Evolutionary conservation across 2,888 invertebrate species (phyloP).

Genomic region (Allygus modestus): DNA sequence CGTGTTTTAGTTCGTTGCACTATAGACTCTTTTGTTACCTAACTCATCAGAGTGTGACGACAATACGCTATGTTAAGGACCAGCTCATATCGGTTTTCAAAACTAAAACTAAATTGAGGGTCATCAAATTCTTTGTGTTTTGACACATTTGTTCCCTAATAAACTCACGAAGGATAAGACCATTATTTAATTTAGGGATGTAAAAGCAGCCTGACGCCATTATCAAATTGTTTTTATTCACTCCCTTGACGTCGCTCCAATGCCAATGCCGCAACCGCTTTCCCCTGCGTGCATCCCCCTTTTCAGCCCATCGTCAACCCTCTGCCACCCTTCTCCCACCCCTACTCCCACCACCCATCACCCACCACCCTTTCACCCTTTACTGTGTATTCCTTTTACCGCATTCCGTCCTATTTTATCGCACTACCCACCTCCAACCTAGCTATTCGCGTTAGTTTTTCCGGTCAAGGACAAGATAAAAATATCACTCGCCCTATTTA

Average conservation of each 20-base stretch:
- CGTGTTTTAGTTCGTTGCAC: no score
- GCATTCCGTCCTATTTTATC: neutral
- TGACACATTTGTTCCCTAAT: no score
- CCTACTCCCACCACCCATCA: neutral
- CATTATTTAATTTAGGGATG: no score
- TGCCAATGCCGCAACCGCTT: neutral
- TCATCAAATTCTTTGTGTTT: no score
- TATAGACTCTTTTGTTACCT: no score
- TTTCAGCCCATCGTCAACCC: neutral
- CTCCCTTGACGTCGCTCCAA: neutral
- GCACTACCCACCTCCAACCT: neutral
- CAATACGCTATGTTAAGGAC: no score
- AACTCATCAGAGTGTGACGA: no score
- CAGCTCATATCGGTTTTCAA: no score
- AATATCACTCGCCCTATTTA: neutral
- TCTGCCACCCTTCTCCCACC: neutral
- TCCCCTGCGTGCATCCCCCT: neutral
- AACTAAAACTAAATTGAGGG: no score
- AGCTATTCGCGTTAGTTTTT: constrained; percentile 15
- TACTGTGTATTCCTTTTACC: neutral
- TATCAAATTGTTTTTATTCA: neutral
- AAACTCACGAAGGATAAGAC: no score
- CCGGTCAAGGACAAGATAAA: constrained; percentile 29
- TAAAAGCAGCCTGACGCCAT: neutral
- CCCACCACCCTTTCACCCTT: no score